These are phyloP conservation scores for Agrochola circellaris DNA, from an alignment of 2,888 invertebrate species.

Conservation along the genomic window DNA sequence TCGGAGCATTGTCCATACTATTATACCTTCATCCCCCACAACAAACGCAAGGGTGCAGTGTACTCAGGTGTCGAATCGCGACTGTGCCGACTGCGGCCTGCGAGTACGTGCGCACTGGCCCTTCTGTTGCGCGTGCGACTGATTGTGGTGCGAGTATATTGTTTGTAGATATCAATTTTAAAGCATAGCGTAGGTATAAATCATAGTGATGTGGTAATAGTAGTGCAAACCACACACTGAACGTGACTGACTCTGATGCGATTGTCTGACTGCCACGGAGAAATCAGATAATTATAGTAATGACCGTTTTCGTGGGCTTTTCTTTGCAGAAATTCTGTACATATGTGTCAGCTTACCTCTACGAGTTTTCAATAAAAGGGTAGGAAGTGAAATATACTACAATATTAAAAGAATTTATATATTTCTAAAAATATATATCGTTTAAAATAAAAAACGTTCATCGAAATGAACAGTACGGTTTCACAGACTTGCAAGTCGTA, in stretches of 20 bases:
- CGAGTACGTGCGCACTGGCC: constrained; percentile 78
- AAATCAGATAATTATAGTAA: background rate
- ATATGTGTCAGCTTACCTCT: too few species aligned
- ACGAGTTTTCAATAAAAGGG: background rate
- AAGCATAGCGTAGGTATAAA: background rate
- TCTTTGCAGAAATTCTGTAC: background rate
- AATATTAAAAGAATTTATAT: background rate
- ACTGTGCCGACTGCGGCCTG: constrained; percentile 73
- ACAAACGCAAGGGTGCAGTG: constrained; percentile 85
- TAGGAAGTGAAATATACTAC: background rate
- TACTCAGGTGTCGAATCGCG: constrained; percentile 90
- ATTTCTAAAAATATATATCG: background rate
- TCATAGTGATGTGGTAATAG: background rate
- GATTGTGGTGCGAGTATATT: constrained; percentile 57
- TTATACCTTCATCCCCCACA: constrained; percentile 74
- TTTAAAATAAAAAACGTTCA: background rate
- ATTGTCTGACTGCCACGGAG: background rate
- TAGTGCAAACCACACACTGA: background rate
- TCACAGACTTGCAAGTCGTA: background rate
- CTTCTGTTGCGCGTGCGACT: constrained; percentile 67
- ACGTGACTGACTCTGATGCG: background rate
- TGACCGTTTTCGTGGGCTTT: too few species aligned
- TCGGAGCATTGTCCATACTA: constrained; percentile 68
- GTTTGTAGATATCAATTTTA: background rate
- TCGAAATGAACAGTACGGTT: background rate